Evolutionary conservation across 1,140 invertebrate species (phyloP), one percentile per base, ranked within the genome.

Genomic region (Drosophila lacertosa): DNA sequence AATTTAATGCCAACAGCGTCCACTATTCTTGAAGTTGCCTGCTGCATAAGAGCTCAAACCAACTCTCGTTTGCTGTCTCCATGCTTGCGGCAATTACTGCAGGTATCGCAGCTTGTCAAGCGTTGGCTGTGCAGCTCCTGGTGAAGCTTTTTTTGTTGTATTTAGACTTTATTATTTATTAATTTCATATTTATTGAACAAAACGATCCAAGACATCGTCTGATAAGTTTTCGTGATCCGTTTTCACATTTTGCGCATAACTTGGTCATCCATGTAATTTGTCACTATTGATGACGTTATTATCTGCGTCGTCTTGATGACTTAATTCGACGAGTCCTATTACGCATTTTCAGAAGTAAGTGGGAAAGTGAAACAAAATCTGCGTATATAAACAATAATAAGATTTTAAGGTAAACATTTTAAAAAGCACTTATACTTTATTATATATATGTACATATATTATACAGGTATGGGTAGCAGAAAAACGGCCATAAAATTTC

Each of bases 281-380:
- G 65, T 65, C 64, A 47, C 33, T 22, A 33, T 26, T 59, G 57
- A 80, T 79, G 60, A 73, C 75, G 67, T 76, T 75, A 73, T 81
- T 81, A 72, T 18, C 45, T 15, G 22, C 51, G 33, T 24, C 24
- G 2, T 24, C 9, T 39, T 32, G 51, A 54, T 39, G 51, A 11
- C 51, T 54, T 20, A 39, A 18, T 40, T 53, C 7, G 24, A 15
- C 10, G 5, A 20, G 3, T 29, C 16, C n/a, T 50, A 6, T 26
- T 26, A 9, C 18, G 11, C 15, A 40, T 4, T 40, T 42, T 18
- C 1, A 26, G 7, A 24, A 26, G 4, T 26, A 7, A 26, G 24
- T 22, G 20, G 20, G 20, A 22, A 22, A 32, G 29, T 7, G 10
- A 32, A 7, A 32, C n/a, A n/a, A n/a, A n/a, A n/a, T n/a, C n/a